A percentile compares a stretch with the other conserved stretches of the same genome.
phyloP scores from a whole-genome alignment of 2,797 vertebrate species.

The Brachyrhaphis roseni region DNA sequence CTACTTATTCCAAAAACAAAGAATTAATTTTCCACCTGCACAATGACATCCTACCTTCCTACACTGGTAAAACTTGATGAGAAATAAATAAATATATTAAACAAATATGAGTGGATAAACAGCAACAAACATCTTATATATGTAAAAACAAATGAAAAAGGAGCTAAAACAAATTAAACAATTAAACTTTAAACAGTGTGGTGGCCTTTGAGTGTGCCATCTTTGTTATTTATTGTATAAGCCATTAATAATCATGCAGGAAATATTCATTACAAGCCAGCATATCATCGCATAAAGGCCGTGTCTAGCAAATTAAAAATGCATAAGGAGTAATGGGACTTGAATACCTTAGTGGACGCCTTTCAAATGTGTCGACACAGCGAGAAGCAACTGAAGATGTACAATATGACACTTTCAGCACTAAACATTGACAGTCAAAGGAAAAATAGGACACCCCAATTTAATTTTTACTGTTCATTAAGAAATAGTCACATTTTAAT shows the following conservation, averaged over 20 bases:
- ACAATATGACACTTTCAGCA: slow-evolving; percentile 30
- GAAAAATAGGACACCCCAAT: neutral
- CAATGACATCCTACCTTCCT: slow-evolving; percentile 38
- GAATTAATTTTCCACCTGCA: slow-evolving; percentile 1
- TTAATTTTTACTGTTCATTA: neutral
- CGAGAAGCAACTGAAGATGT: slow-evolving; percentile 41
- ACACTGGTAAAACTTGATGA: slow-evolving; percentile 37
- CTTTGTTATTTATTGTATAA: slow-evolving; percentile 85
- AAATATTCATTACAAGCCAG: slow-evolving; percentile 96
- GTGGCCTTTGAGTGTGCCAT: slow-evolving; percentile 87
- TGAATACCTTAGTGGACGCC: slow-evolving; percentile 96
- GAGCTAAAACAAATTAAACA: slow-evolving; percentile 18
- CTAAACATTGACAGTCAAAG: neutral
- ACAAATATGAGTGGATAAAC: slow-evolving; percentile 59
- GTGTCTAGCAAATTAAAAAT: slow-evolving; percentile 94
- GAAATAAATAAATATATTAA: too few relatives aligned
- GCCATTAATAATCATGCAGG: slow-evolving; percentile 92
- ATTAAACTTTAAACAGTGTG: slow-evolving; percentile 48
- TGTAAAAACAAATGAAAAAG: slow-evolving; percentile 39
- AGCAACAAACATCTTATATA: slow-evolving; percentile 57
- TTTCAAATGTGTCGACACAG: slow-evolving; percentile 77
- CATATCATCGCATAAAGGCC: slow-evolving; percentile 94
- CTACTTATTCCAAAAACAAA: slow-evolving; percentile 17
- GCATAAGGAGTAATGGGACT: slow-evolving; percentile 94
- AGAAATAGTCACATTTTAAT: neutral